Conservation (phyloP, 1,140 invertebrate species). For the Panagrolaimus sp. region DNA sequence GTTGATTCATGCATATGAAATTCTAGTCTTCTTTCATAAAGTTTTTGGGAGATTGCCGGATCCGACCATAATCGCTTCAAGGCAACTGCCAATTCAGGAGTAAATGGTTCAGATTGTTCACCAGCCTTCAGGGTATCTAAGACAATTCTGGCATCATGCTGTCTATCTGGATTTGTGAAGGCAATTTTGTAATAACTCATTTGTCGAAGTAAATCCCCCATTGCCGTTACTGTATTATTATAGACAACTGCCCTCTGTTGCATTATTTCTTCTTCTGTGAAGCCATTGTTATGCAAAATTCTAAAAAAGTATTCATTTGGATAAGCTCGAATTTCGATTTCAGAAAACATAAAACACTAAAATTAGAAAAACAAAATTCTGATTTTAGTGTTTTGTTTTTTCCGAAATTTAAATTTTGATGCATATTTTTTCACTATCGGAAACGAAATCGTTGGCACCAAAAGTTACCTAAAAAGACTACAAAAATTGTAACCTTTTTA, state of each 20-base stretch:
- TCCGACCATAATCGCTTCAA: constrained; percentile 50
- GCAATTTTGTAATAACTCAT: constrained; percentile 44
- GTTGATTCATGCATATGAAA: constrained; percentile 57
- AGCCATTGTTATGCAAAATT: constrained; percentile 54
- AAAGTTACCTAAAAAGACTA: too few relatives aligned
- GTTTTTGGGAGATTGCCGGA: constrained; percentile 36
- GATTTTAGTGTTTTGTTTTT: too few relatives aligned
- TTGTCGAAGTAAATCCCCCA: constrained; percentile 47
- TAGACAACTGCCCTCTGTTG: constrained; percentile 48
- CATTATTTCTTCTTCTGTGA: constrained; percentile 45
- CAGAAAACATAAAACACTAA: too few relatives aligned
- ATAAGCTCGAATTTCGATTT: too few relatives aligned
- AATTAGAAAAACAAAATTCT: too few relatives aligned
- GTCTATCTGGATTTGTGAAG: constrained; percentile 37
- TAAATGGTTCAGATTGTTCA: constrained; percentile 45
- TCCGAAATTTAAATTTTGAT: too few relatives aligned
- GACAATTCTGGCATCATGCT: constrained; percentile 47
- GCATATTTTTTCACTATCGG: too few relatives aligned
- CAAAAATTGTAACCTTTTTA: too few relatives aligned
- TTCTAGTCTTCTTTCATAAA: constrained; percentile 39
- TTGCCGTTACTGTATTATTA: constrained; percentile 49
- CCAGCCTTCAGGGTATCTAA: constrained; percentile 42
- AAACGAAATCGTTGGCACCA: too few relatives aligned
- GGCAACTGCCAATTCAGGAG: constrained; percentile 40
- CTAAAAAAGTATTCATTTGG: constrained; percentile 27